phyloP scores from a whole-genome alignment of 2,888 invertebrate genomes.

The Ichneumoninae sp. region DNA sequence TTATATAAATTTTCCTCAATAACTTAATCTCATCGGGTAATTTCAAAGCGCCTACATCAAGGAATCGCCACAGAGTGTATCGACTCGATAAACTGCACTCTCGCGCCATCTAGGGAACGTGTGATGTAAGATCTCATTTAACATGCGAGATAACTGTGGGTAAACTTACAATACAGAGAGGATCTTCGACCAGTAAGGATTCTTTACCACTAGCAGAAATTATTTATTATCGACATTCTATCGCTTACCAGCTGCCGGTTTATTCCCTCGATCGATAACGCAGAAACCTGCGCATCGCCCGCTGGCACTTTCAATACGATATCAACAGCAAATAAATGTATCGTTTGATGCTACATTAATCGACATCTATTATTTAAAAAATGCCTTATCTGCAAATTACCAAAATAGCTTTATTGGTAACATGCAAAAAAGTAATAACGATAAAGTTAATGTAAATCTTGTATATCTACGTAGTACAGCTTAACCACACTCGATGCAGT shows the following conservation, averaged over 20 bases:
- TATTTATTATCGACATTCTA: background rate
- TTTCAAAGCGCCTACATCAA: background rate
- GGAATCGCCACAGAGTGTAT: background rate
- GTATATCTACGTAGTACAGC: background rate
- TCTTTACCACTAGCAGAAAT: background rate
- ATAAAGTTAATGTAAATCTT: constrained; percentile 28
- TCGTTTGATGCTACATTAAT: background rate
- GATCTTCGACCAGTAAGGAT: background rate
- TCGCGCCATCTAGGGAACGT: constrained; percentile 4
- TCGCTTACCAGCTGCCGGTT: background rate
- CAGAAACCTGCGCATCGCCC: background rate
- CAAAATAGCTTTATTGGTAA: constrained; percentile 48
- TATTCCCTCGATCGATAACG: background rate
- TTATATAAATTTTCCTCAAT: background rate
- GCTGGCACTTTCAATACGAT: background rate
- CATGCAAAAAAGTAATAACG: constrained; percentile 22
- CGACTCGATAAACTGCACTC: background rate
- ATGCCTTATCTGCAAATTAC: background rate
- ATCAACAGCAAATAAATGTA: background rate
- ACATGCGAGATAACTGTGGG: background rate
- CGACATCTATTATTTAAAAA: background rate
- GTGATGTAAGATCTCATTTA: background rate
- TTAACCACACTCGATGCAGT: background rate
- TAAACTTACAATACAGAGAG: background rate
- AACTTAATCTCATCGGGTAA: background rate